Evolutionary conservation across 2,113 vertebrate species (phyloP), one percentile per base, ranked within the genome.

Genomic region (Aythya baeri): DNA sequence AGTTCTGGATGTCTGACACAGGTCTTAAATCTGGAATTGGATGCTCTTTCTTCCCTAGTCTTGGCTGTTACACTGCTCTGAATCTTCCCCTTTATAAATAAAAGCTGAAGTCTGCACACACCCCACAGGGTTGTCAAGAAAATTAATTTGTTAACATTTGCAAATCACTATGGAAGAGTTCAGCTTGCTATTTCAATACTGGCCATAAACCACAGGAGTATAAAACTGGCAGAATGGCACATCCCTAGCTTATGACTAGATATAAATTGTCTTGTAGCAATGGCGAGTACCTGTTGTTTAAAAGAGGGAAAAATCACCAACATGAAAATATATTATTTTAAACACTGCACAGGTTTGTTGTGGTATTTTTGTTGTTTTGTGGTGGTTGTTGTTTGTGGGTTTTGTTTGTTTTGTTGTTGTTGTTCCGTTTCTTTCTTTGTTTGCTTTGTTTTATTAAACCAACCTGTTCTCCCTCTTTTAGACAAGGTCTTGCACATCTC

Each of bases 81-180:
- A 91, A 70, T 89, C 67, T 88, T 89, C 13, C 17, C 15, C 11
- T 80, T 91, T 73, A 86, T 82, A 65, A 75, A 78, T 83, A 86
- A 68, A 61, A 27, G 11, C 27, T 71, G 38, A 77, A 80, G 34
- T 52, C 78, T 77, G 63, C 59, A 65, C 41, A 58, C 32, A 77
- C 10, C 36, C 55, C 62, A 66, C 18, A 55, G 77, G 81, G 14
- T 34, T 86, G 71, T 82, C 75, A 82, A 52, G 86, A 92, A 91
- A 96, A 96, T 92, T 65, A 92, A 92, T 94, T 61, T 84, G 73
- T 92, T 93, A 86, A 68, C 88, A 86, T 95, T 93, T 96, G 31
- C 70, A 91, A 92, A 92, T 88, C 77, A 85, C 94, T 92, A 70
- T 38, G 70, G 83, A 95, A 94, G 91, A 88, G 68, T 92, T 89